phyloP scores from a whole-genome alignment of 2,113 vertebrate genomes.

The Suncus etruscus region DNA sequence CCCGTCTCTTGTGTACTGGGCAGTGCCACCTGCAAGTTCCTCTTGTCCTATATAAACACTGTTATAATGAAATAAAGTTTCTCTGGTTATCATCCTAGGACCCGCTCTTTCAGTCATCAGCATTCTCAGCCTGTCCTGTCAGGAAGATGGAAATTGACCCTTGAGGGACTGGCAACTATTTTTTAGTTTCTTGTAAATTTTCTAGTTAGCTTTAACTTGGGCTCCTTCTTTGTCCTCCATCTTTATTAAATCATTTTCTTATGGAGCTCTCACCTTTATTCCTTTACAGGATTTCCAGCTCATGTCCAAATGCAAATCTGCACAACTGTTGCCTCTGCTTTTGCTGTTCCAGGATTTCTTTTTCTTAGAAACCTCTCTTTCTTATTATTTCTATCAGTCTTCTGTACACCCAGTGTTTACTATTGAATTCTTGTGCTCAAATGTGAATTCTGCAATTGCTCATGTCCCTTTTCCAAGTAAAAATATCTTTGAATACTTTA shows the following conservation, averaged over 20 bases:
- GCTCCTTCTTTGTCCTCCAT: neutral
- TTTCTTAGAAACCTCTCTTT: neutral
- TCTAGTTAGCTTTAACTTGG: neutral
- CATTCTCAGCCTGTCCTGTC: too few species aligned
- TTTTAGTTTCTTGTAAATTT: constrained; percentile 5
- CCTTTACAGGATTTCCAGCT: neutral
- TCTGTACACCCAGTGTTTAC: neutral
- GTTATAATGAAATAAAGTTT: too few species aligned
- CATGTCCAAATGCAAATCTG: neutral
- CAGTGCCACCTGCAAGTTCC: too few species aligned
- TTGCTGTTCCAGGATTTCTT: neutral
- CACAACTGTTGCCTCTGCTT: neutral
- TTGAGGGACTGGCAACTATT: neutral
- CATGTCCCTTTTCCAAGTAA: neutral
- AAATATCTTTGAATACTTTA: constrained; percentile 5
- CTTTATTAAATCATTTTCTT: neutral
- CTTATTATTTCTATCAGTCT: neutral
- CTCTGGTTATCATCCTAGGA: too few species aligned
- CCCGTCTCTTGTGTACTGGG: too few species aligned
- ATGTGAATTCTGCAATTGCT: neutral
- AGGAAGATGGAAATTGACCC: too few species aligned
- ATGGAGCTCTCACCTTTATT: neutral
- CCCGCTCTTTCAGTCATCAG: too few species aligned
- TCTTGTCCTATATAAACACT: too few species aligned
- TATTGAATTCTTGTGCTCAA: neutral